These are phyloP conservation scores for Onychomys leucogaster DNA, from an alignment of 2,797 vertebrate species.

Conservation along the genomic window DNA sequence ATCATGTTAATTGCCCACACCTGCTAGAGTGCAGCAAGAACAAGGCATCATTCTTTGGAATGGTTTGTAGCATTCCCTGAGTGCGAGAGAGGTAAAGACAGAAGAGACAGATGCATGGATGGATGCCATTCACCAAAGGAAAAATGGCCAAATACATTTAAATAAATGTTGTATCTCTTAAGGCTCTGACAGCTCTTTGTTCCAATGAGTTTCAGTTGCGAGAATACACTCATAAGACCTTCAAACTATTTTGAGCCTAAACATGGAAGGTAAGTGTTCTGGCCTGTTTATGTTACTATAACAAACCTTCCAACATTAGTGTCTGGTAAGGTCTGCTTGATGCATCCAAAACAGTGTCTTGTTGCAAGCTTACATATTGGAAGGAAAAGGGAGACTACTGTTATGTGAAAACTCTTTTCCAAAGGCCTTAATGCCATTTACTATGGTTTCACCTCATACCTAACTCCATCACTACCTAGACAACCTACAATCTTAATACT, in stretches of 20 bases:
- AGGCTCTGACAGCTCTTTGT: neutral
- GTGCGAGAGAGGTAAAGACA: neutral
- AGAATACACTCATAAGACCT: neutral
- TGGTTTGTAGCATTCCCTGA: neutral
- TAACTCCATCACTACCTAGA: neutral
- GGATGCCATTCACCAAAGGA: neutral
- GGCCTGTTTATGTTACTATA: neutral
- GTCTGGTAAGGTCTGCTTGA: neutral
- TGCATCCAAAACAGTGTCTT: neutral
- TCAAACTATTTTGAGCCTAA: neutral
- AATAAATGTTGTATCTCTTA: neutral
- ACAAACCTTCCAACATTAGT: neutral
- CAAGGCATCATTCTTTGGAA: neutral
- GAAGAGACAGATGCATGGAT: neutral
- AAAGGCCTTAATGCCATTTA: neutral
- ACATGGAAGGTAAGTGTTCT: neutral
- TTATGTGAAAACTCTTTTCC: neutral
- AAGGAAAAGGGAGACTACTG: neutral
- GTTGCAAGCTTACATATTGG: neutral
- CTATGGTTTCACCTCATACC: neutral
- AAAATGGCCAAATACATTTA: neutral
- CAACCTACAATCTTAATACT: neutral
- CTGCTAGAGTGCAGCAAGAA: neutral
- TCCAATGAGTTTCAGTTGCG: neutral
- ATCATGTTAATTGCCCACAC: slow-evolving; percentile 4